Evolutionary conservation across 2,797 vertebrate genomes (phyloP).

Genomic region (Erithacus rubecula): DNA sequence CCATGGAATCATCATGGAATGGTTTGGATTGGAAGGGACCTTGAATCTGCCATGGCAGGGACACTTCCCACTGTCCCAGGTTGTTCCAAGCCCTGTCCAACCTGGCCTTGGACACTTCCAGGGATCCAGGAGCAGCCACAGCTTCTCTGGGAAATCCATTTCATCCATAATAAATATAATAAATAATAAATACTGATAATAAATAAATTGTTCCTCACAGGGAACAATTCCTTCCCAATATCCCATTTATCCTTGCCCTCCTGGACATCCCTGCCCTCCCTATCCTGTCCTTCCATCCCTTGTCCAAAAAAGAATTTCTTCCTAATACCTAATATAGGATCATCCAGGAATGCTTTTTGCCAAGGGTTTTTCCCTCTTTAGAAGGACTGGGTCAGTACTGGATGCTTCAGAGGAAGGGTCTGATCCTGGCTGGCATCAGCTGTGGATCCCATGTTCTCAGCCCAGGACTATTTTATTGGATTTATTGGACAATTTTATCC

Average conservation of each 20-base stretch:
- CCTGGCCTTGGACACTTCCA: background rate
- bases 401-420: background rate
- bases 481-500: background rate
- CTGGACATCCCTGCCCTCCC: background rate
- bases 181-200: no score
- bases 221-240: accelerated
- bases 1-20: background rate
- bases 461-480: background rate
- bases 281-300: background rate
- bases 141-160: background rate
- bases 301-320: background rate
- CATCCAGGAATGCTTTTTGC: background rate
- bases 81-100: accelerated
- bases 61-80: accelerated
- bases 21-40: background rate
- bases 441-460: background rate
- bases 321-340: background rate
- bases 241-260: accelerated
- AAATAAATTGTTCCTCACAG: background rate
- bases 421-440: background rate
- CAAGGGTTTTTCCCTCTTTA: background rate
- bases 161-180: no score
- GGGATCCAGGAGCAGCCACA: background rate
- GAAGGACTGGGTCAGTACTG: background rate
- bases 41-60: background rate